Conservation (phyloP, 2,113 vertebrate species). For the Leucopsar rothschildi region DNA sequence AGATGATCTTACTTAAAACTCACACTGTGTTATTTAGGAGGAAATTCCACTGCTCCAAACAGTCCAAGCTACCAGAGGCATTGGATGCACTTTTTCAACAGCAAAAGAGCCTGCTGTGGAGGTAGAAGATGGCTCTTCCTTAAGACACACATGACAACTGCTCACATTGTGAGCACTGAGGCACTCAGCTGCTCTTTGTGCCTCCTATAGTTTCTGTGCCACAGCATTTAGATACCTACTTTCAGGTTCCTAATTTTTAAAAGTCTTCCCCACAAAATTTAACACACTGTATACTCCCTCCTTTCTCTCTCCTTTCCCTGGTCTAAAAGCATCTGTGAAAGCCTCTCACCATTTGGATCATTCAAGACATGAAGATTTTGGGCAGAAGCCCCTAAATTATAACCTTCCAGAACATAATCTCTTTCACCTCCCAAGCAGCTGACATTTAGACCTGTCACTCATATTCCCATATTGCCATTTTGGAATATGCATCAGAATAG, state of each 20-base stretch:
- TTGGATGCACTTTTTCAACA: not conserved
- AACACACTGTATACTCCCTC: not conserved
- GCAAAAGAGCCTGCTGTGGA: not conserved
- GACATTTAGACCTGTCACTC: not conserved
- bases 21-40: not conserved
- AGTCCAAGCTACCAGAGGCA: not conserved
- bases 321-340: not conserved
- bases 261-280: not conserved
- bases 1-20: not conserved
- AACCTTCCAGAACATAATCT: not conserved
- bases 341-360: not conserved
- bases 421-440: not conserved
- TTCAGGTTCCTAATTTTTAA: not conserved
- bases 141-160: not conserved
- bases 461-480: accelerated
- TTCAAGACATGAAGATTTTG: not conserved
- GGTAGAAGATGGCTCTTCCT: not conserved
- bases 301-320: not conserved
- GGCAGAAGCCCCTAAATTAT: not conserved
- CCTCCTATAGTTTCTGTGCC: not conserved
- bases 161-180: not conserved
- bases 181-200: not conserved
- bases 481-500: not conserved
- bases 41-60: not conserved
- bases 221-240: not conserved